These are phyloP conservation scores for Halichoeres trimaculatus DNA, from an alignment of 2,113 vertebrate species.

Conservation along the genomic window DNA sequence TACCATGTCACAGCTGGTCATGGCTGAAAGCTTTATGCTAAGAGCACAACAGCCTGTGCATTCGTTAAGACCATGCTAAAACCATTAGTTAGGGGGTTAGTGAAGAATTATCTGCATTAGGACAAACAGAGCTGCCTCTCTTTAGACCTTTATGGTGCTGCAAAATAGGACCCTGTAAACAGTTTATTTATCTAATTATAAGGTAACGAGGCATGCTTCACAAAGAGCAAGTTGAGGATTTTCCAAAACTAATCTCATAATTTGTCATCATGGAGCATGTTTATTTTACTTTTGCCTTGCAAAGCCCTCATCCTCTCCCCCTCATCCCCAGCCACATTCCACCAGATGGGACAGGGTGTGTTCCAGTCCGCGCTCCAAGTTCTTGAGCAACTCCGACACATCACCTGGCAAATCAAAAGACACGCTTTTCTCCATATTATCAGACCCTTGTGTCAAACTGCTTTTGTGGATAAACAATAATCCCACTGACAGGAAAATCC, in stretches of 20 bases:
- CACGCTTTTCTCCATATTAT: neutral
- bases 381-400: conserved; percentile 44
- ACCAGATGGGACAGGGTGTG: conserved; percentile 55
- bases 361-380: conserved; percentile 44
- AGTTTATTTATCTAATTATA: conserved; percentile 60
- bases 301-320: conserved; percentile 4
- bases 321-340: conserved; percentile 42
- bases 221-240: conserved; percentile 18
- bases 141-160: conserved; percentile 33
- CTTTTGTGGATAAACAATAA: conserved; percentile 19
- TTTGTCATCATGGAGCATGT: conserved; percentile 48
- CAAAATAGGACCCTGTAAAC: conserved; percentile 48
- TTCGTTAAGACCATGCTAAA: neutral
- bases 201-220: conserved; percentile 36
- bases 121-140: conserved; percentile 30
- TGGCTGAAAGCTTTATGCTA: conserved; percentile 9
- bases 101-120: conserved; percentile 7
- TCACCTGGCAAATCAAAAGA: conserved; percentile 52
- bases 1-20: conserved; percentile 9
- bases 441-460: neutral
- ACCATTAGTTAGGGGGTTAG: neutral
- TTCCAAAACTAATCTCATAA: conserved; percentile 24
- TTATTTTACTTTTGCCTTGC: conserved; percentile 20
- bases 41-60: conserved; percentile 8
- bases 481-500: conserved; percentile 9